Evolutionary conservation across 2,888 invertebrate species (phyloP).

Genomic region (Dasypogon diadema): DNA sequence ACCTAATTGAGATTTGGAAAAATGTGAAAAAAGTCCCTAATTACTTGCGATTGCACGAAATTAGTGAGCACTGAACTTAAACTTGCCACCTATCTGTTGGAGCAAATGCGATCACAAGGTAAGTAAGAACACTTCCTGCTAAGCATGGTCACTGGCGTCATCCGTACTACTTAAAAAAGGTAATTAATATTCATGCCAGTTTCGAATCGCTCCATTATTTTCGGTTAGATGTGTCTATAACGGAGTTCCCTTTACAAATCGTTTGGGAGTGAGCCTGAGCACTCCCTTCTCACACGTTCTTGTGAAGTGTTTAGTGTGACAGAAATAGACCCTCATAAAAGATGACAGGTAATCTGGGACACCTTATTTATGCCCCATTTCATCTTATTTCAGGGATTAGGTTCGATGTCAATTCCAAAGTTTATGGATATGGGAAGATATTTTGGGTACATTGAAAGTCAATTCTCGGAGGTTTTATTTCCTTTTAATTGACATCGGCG

Average conservation of each 20-base stretch:
- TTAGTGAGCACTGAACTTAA: neutral
- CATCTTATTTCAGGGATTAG: constrained; percentile 28
- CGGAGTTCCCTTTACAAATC: neutral
- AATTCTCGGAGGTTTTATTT: neutral
- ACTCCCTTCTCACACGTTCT: constrained; percentile 13
- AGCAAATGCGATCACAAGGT: no score
- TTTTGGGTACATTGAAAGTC: constrained; percentile 22
- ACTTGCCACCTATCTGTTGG: no score
- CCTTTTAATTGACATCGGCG: constrained; percentile 13
- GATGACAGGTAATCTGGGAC: constrained; percentile 31
- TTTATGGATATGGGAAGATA: constrained; percentile 28
- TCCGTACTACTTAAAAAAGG: neutral
- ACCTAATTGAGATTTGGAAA: neutral
- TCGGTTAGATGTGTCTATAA: constrained; percentile 5
- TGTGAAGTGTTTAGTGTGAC: constrained; percentile 21
- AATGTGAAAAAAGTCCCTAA: neutral
- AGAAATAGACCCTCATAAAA: constrained; percentile 26
- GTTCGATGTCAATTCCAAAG: constrained; percentile 19
- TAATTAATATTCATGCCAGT: constrained; percentile 10
- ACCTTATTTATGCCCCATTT: constrained; percentile 33
- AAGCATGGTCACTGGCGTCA: neutral
- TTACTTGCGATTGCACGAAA: neutral
- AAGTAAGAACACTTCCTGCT: no score
- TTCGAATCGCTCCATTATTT: neutral
- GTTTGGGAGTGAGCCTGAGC: neutral